A percentile compares a stretch with the other conserved stretches of the same genome.
Conservation (phyloP, 1,140 invertebrate species). For the Drosophila leontia region DNA sequence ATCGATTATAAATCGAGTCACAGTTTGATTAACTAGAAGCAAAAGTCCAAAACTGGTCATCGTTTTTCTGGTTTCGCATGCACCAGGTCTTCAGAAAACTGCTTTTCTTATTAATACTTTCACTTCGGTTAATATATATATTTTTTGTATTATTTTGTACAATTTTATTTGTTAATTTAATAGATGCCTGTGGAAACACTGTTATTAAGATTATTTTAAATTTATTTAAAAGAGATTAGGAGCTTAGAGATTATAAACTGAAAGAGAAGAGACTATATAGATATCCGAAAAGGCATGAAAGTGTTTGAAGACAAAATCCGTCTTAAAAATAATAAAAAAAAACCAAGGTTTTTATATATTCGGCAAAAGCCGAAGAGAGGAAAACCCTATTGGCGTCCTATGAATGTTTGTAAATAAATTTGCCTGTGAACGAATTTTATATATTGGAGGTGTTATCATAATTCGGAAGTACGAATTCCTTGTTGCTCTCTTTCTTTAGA, state of each 20-base stretch:
- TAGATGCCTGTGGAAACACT: not conserved
- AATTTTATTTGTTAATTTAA: not conserved
- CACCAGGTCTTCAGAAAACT: not conserved
- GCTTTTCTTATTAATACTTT: not conserved
- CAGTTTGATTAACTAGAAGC: not conserved
- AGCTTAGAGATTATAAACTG: no score
- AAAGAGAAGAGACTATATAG: not conserved
- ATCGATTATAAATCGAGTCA: not conserved
- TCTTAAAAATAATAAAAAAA: not conserved
- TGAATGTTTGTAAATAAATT: conserved; percentile 18
- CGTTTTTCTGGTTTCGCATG: conserved; percentile 4
- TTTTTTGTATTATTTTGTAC: not conserved
- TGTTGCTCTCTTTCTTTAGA: not conserved
- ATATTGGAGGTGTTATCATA: conserved; percentile 8
- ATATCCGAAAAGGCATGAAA: conserved; percentile 4
- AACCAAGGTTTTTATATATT: conserved; percentile 2
- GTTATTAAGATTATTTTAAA: not conserved
- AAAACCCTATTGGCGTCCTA: conserved; percentile 1
- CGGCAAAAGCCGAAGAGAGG: conserved; percentile 4
- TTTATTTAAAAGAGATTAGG: not conserved
- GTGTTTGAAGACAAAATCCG: not conserved
- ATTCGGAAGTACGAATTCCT: not conserved
- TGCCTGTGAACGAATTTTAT: conserved; percentile 7
- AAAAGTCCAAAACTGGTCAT: not conserved
- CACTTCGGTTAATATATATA: not conserved